Conservation (phyloP, 2,888 invertebrate genomes). For the Tiliacea aurago region DNA sequence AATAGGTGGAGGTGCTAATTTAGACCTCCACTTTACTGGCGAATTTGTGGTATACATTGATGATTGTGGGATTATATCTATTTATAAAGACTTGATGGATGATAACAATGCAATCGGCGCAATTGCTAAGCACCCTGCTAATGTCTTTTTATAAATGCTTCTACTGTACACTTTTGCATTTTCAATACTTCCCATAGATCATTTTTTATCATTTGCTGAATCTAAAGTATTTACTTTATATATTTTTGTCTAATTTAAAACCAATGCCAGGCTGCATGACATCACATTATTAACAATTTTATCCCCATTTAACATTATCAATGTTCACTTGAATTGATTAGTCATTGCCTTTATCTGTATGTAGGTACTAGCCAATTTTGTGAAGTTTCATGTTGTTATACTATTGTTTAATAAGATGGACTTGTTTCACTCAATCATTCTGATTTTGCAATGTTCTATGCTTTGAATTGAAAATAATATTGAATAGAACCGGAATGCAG, state of each 20-base stretch:
- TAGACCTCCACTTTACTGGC: too few relatives aligned
- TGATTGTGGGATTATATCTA: background rate
- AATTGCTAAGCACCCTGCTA: background rate
- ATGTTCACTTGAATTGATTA: conserved; percentile 40
- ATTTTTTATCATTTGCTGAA: background rate
- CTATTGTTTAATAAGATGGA: conserved; percentile 3
- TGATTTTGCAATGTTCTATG: background rate
- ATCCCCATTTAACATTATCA: conserved; percentile 28
- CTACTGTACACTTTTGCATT: background rate
- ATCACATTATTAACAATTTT: conserved; percentile 27
- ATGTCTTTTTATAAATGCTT: background rate
- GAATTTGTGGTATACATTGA: background rate
- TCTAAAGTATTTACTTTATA: background rate
- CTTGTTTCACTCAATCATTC: conserved; percentile 19
- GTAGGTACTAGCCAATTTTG: conserved; percentile 23
- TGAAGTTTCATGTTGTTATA: conserved; percentile 16
- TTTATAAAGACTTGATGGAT: background rate
- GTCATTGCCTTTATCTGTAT: conserved; percentile 47
- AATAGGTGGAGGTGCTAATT: too few relatives aligned
- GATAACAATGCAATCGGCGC: background rate
- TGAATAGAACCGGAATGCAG: background rate
- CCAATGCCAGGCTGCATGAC: conserved; percentile 18
- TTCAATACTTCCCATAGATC: background rate
- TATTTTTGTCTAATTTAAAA: conserved; percentile 11
- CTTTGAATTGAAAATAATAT: background rate